Base-by-base conservation (phyloP, 2,888 invertebrate genomes). In the Pachymerium ferrugineum region DNA sequence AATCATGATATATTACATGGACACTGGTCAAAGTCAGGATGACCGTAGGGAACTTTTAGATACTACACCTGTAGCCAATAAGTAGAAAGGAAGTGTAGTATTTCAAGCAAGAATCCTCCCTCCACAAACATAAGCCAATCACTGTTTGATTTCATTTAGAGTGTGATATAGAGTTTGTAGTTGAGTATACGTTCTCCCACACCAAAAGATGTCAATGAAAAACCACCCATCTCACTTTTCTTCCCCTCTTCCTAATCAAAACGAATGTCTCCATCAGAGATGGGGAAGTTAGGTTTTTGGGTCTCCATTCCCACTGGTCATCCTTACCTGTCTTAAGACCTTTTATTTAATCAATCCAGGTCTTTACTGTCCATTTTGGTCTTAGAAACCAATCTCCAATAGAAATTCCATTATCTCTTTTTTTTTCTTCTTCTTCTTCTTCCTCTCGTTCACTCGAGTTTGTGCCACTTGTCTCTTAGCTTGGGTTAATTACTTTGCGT, bases 1-100 rank as follows among this genome's bases (percentile, higher is more conserved):
- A 62, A 62, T 62, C 62, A 62, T 62, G 62, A 62, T 62, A 62
- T 62, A 62, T 62, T n/a, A 62, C 62, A 28, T 62, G 62, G 62
- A 28, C 62, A 62, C 62, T 62, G 62, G 62, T 25, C 62, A 62
- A 62, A 62, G 62, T 62, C 62, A 25, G 25, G 22, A 28, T 62
- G 62, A 62, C 62, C 62, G 22, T 28, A 62, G 25, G 62, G 62
- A 54, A 54, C 14, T 12, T 16, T 12, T 14, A 3, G 16, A 28
- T 25, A 28, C 62, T 62, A 28, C 62, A 62, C 62, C 62, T 62
- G 62, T 62, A 62, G 62, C 28, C 62, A 62, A 62, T 62, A 62
- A 62, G 62, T 62, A 28, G 22, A 28, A 25, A 62, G 62, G 62
- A 62, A 62, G 62, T 62, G 62, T 62, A 62, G 62, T n/a, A 28